A percentile compares a stretch with the other conserved stretches of the same genome.
Conservation (phyloP, 2,113 vertebrate genomes). For the Spea multiplicata region DNA sequence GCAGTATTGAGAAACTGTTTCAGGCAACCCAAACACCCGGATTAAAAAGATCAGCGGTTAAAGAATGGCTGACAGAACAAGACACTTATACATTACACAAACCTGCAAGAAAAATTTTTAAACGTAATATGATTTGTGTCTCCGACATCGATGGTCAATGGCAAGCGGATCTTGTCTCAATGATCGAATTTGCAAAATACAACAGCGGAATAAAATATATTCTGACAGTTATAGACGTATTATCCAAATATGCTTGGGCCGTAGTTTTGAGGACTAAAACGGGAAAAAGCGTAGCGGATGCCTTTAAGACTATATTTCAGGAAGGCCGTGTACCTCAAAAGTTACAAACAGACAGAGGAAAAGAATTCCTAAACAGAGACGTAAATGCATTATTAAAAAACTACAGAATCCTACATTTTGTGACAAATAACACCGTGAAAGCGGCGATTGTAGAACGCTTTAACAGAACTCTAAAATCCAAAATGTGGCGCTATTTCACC, state of each 20-base stretch:
- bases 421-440: neutral
- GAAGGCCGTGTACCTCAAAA: neutral
- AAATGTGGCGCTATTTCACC: constrained; percentile 4
- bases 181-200: neutral
- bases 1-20: too few relatives aligned
- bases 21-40: too few relatives aligned
- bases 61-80: neutral
- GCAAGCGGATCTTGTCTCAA: constrained; percentile 4
- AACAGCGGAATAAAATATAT: neutral
- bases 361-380: neutral
- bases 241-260: constrained; percentile 1
- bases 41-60: too few relatives aligned
- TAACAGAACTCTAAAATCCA: neutral
- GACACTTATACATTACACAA: neutral
- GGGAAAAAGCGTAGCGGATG: neutral
- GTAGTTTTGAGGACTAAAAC: neutral
- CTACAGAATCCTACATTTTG: neutral
- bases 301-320: neutral
- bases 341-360: neutral
- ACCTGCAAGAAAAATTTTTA: neutral
- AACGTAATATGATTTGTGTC: neutral
- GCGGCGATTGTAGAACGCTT: neutral
- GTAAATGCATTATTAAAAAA: neutral
- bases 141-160: neutral
- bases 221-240: neutral